Evolutionary conservation across 2,113 vertebrate genomes (phyloP).

Genomic region (Corynorhinus townsendii): DNA sequence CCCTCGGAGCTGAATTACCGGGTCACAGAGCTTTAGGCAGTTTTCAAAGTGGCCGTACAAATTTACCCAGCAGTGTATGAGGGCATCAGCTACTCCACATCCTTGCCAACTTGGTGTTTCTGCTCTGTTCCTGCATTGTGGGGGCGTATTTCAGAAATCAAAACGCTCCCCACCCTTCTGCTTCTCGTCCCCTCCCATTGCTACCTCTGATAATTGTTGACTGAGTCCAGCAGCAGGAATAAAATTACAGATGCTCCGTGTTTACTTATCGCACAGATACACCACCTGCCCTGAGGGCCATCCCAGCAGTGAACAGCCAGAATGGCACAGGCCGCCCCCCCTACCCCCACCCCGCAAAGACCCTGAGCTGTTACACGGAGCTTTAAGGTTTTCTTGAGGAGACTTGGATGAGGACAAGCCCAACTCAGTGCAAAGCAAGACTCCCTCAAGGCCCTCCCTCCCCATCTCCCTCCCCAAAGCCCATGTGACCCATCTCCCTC

Average conservation of each 20-base stretch:
- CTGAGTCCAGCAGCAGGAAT: background rate
- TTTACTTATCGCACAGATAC: background rate
- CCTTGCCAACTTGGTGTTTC: background rate
- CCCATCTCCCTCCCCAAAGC: too few species aligned
- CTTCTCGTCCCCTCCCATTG: background rate
- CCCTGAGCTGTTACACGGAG: background rate
- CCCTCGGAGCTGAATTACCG: background rate
- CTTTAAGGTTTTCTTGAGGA: background rate
- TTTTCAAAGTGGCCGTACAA: background rate
- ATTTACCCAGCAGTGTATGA: background rate
- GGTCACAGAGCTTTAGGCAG: background rate
- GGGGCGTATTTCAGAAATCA: background rate
- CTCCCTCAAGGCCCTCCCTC: background rate
- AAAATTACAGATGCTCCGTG: background rate
- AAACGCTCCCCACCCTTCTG: background rate
- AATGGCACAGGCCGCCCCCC: background rate
- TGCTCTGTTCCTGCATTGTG: background rate
- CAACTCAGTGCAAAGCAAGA: background rate
- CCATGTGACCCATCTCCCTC: too few species aligned
- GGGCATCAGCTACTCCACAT: background rate
- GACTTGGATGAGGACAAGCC: background rate
- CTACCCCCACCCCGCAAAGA: background rate
- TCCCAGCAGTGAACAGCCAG: background rate
- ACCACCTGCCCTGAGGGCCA: background rate
- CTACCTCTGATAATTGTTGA: background rate